phyloP scores from a whole-genome alignment of 1,140 invertebrate genomes.

The Chionoecetes opilio region DNA sequence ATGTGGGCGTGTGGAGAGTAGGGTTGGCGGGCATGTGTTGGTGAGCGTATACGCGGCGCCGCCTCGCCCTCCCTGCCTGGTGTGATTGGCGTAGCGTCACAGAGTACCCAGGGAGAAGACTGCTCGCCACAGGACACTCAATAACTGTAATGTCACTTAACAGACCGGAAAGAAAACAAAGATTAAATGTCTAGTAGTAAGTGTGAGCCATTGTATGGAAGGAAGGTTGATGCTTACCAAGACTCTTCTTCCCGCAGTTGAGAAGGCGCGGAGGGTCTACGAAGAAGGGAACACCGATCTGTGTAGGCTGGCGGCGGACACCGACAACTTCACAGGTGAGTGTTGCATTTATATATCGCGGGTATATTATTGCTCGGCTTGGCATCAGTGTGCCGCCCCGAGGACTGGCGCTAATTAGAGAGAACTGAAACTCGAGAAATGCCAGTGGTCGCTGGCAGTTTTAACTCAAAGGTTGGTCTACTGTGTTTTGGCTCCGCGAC shows the following conservation, averaged over 20 bases:
- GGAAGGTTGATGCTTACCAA: background rate
- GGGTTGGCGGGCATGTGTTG: background rate
- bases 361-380: background rate
- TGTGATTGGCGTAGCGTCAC: background rate
- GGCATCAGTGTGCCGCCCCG: background rate
- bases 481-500: no score
- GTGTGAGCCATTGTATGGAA: background rate
- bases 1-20: background rate
- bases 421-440: no score
- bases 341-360: background rate
- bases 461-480: no score
- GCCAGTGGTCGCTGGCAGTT: no score
- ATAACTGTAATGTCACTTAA: background rate
- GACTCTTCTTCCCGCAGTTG: slow-evolving; percentile 22
- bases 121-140: background rate
- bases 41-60: background rate
- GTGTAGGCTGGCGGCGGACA: background rate
- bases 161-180: background rate
- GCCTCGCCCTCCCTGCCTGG: background rate
- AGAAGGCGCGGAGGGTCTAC: slow-evolving; percentile 41
- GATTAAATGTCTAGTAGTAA: background rate
- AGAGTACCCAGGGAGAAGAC: background rate
- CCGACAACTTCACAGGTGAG: slow-evolving; percentile 51
- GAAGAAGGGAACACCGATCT: slow-evolving; percentile 42
- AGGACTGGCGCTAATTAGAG: background rate